Evolutionary conservation across 2,888 invertebrate genomes (phyloP).

Genomic region (Erynnis tages): DNA sequence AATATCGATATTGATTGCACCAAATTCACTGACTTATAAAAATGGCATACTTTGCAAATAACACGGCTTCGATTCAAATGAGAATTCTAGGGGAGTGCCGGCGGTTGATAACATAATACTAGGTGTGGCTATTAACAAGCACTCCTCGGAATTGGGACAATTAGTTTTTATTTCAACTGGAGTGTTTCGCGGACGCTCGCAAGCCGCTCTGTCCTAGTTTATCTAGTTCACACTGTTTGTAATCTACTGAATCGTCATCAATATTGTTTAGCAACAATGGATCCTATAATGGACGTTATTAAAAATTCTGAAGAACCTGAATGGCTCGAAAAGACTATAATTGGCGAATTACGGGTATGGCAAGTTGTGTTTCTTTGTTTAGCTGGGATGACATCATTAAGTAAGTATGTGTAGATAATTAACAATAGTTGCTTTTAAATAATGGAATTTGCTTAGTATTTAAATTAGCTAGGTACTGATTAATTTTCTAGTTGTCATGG

Average conservation of each 20-base stretch:
- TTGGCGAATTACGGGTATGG: constrained; percentile 89
- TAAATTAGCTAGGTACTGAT: too few relatives aligned
- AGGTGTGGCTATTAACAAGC: constrained; percentile 66
- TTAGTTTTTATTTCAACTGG: constrained; percentile 58
- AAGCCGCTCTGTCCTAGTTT: constrained; percentile 34
- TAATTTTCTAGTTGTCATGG: constrained; percentile 85
- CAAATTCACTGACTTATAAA: neutral
- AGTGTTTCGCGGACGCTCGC: constrained; percentile 46
- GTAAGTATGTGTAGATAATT: constrained; percentile 65
- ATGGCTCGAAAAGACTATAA: constrained; percentile 87
- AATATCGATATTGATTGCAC: neutral
- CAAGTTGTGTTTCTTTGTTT: constrained; percentile 88
- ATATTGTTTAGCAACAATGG: constrained; percentile 47
- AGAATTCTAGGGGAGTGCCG: constrained; percentile 51
- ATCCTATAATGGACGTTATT: constrained; percentile 65
- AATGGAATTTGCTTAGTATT: neutral
- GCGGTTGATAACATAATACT: constrained; percentile 53
- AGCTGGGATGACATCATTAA: constrained; percentile 82
- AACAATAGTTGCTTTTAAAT: neutral
- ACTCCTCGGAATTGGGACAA: constrained; percentile 69
- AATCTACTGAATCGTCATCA: constrained; percentile 19
- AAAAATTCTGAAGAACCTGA: constrained; percentile 79
- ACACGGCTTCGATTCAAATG: constrained; percentile 33
- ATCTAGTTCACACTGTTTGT: constrained; percentile 27
- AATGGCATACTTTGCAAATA: constrained; percentile 22